A percentile compares a stretch with the other conserved stretches of the same genome.
These are phyloP conservation scores for Amblyjoppa proteus DNA, from an alignment of 2,888 invertebrate species.

Conservation along the genomic window DNA sequence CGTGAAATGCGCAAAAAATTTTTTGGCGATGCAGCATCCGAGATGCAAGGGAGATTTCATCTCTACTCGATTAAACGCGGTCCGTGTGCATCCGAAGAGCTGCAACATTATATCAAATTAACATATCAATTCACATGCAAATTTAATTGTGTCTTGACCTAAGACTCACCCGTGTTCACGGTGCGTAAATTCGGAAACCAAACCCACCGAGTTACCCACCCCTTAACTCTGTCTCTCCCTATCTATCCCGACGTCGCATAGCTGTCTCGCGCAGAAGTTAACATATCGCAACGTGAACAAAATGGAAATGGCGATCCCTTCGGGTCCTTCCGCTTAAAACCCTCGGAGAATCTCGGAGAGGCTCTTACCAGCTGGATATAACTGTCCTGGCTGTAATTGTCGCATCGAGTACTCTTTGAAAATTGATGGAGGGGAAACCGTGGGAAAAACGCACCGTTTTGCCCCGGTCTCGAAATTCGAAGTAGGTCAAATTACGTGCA, in stretches of 20 bases:
- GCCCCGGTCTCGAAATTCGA: not conserved
- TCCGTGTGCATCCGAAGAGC: not conserved
- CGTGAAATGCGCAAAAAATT: too few relatives aligned
- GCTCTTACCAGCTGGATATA: constrained; percentile 2
- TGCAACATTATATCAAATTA: constrained; percentile 53
- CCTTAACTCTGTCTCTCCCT: not conserved
- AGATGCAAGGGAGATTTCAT: too few relatives aligned
- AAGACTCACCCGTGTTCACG: constrained; percentile 25
- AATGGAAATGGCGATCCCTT: constrained; percentile 48
- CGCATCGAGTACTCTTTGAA: not conserved
- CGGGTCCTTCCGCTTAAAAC: not conserved
- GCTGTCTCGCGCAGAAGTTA: constrained; percentile 48
- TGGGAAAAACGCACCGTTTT: too few relatives aligned
- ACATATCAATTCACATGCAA: constrained; percentile 68
- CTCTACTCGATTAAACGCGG: not conserved
- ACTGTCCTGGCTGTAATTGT: constrained; percentile 5
- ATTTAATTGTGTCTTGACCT: constrained; percentile 61
- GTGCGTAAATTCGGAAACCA: constrained; percentile 30
- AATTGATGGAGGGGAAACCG: not conserved
- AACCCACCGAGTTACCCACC: constrained; percentile 37
- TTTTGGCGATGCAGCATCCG: too few relatives aligned
- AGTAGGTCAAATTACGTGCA: not conserved
- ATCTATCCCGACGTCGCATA: not conserved
- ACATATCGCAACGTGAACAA: constrained; percentile 44
- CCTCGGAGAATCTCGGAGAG: constrained; percentile 9